Conservation (phyloP, 2,113 vertebrate genomes). For the Ammospiza caudacuta region DNA sequence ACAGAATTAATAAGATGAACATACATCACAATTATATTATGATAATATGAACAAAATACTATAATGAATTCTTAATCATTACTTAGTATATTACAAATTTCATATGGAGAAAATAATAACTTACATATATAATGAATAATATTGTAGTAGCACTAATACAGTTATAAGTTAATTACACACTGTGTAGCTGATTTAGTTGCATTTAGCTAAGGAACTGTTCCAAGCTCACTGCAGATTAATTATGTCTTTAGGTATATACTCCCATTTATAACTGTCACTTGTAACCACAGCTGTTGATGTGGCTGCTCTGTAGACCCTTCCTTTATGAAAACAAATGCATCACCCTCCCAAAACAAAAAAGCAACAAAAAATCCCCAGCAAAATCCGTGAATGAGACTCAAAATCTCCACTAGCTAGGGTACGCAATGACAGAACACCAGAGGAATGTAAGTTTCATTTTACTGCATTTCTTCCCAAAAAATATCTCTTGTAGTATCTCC, state of each 20-base stretch:
- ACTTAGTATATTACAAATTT: constrained; percentile 70
- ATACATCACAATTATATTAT: constrained; percentile 64
- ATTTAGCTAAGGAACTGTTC: constrained; percentile 73
- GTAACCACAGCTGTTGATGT: background rate
- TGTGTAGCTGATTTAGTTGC: constrained; percentile 71
- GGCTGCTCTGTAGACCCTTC: background rate
- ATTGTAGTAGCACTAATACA: constrained; percentile 65
- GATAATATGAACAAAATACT: constrained; percentile 59
- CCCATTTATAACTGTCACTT: constrained; percentile 64
- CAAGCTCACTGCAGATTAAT: constrained; percentile 65
- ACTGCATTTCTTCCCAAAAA: background rate
- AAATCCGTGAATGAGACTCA: background rate
- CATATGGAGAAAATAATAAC: constrained; percentile 67
- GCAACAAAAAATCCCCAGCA: background rate
- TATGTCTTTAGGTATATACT: constrained; percentile 61
- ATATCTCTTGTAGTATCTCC: background rate
- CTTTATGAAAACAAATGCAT: background rate
- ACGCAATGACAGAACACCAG: background rate
- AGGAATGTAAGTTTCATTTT: background rate
- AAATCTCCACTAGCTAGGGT: background rate
- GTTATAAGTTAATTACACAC: constrained; percentile 74
- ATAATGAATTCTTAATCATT: constrained; percentile 71
- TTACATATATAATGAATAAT: constrained; percentile 71
- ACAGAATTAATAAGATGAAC: constrained; percentile 57
- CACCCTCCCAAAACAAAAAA: background rate